Percentiles rank a stretch among this genome's conserved stretches.
These are phyloP conservation scores for Himantopus leucocephalus DNA, from an alignment of 2,113 vertebrate species.

Conservation along the genomic window DNA sequence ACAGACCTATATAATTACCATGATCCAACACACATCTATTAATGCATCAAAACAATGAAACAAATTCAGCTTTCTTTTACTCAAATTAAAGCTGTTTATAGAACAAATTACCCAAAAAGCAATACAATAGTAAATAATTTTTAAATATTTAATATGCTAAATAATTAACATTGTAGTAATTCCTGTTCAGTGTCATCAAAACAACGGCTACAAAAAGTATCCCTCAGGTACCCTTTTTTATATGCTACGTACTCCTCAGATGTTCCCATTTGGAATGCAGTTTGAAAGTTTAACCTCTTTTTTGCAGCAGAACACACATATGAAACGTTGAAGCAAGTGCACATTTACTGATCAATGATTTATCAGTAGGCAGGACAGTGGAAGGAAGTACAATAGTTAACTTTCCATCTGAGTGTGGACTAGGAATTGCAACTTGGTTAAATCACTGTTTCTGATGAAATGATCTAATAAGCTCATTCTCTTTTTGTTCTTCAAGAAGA, in stretches of 20 bases:
- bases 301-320: not conserved
- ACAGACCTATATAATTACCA: not conserved
- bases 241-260: not conserved
- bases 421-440: not conserved
- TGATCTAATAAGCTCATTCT: not conserved
- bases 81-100: not conserved
- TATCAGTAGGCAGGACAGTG: not conserved
- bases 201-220: not conserved
- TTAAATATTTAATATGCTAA: not conserved
- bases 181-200: not conserved
- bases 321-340: not conserved
- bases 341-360: not conserved
- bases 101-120: not conserved
- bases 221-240: not conserved
- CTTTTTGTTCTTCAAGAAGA: not conserved
- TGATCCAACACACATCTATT: not conserved
- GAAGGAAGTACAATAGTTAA: not conserved
- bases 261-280: not conserved
- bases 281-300: not conserved
- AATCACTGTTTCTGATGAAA: not conserved
- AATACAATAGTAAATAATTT: not conserved
- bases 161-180: not conserved
- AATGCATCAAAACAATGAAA: not conserved
- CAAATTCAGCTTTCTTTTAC: not conserved
- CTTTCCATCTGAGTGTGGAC: not conserved